Percentiles rank a stretch among this genome's conserved stretches.
phyloP scores from a whole-genome alignment of 30 jellyfish, hydroid and myxozoan species.

The Phacellophora camtschatica region DNA sequence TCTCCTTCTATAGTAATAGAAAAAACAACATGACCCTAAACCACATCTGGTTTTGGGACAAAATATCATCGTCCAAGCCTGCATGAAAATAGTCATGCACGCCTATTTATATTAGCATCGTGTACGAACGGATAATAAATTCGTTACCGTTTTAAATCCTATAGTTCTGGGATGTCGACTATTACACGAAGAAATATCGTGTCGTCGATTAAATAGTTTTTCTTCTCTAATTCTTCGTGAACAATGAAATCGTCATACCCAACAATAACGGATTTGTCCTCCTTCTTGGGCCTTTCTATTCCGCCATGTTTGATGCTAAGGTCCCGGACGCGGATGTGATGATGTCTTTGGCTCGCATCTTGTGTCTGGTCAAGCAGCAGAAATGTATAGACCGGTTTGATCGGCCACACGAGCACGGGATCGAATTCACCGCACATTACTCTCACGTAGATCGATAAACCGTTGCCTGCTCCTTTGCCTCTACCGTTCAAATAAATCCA shows the following conservation, averaged over 20 bases:
- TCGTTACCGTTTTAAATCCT: background rate
- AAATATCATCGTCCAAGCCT: no score
- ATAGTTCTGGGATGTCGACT: constrained; percentile 82
- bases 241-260: constrained; percentile 93
- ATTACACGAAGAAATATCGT: constrained; percentile 74
- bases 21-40: background rate
- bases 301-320: constrained; percentile 84
- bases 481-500: constrained; percentile 98
- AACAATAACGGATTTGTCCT: constrained; percentile 87
- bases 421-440: constrained; percentile 93
- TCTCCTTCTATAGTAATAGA: background rate
- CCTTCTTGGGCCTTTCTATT: constrained; percentile 86
- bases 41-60: background rate
- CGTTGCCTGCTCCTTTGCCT: constrained; percentile 89
- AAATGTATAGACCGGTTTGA: constrained; percentile 90
- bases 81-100: no score
- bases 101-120: background rate
- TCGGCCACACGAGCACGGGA: constrained; percentile 95
- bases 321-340: constrained; percentile 90
- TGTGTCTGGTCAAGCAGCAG: constrained; percentile 80
- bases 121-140: background rate
- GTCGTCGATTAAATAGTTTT: constrained; percentile 87
- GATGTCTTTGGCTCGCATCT: constrained; percentile 75
- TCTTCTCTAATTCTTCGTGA: constrained; percentile 90
- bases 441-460: constrained; percentile 82